Conservation (phyloP, 2,113 vertebrate genomes). For the Trichechus manatus region DNA sequence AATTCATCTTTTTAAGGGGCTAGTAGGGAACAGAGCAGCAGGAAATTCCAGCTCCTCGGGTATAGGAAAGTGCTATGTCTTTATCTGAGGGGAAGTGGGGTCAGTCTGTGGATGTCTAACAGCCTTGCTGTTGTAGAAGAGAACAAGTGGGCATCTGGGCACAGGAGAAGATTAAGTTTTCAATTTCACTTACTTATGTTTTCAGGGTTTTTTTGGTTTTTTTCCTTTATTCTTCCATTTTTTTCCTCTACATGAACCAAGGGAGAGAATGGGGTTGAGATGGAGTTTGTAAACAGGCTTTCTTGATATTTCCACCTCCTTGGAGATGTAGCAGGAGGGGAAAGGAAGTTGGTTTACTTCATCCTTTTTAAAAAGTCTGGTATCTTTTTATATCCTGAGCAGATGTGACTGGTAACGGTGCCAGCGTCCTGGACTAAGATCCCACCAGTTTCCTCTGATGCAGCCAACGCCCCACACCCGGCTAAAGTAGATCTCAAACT, state of each 20-base stretch:
- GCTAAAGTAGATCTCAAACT: conserved; percentile 85
- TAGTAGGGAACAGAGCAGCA: background rate
- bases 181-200: conserved; percentile 8
- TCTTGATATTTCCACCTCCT: conserved; percentile 22
- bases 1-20: background rate
- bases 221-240: background rate
- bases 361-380: conserved; percentile 52
- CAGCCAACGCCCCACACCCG: conserved; percentile 61
- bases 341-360: conserved; percentile 22
- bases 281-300: background rate
- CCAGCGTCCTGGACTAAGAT: conserved; percentile 78
- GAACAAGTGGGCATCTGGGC: background rate
- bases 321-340: conserved; percentile 61
- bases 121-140: background rate
- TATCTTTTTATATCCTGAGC: conserved; percentile 54
- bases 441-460: conserved; percentile 78
- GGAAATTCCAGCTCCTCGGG: background rate
- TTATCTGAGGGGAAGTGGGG: background rate
- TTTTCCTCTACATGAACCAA: background rate
- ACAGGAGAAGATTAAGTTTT: background rate
- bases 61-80: background rate
- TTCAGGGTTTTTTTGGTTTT: background rate
- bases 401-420: conserved; percentile 74
- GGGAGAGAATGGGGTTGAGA: background rate
- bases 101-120: background rate